Base-by-base conservation (phyloP, 2,888 invertebrate genomes). In the Tenodera sinensis region DNA sequence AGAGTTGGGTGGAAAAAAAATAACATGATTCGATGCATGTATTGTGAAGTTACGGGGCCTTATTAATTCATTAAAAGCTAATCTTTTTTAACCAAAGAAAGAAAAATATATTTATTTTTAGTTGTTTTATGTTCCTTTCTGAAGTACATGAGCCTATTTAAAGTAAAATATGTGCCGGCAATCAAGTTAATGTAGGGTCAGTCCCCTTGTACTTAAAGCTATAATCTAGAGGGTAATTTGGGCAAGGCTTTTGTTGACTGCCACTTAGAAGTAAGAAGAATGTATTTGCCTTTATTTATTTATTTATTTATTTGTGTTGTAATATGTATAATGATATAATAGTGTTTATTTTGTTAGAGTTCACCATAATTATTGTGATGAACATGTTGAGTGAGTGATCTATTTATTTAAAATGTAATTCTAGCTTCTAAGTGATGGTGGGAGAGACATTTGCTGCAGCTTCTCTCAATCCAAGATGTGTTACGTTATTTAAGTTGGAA, bases 21-120 rank as follows among this genome's bases (percentile, higher is more conserved):
- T 83, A 89, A 87, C 88, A 89, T 89, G 90, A 89, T 71, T 71
- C 4, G 54, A 71, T 88, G 86, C 83, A 87, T 88, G 88, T 89
- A 88, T 89, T 87, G 85, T 89, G 85, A 89, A 90, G 90, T 89
- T 87, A 88, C 89, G 90, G 90, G 90, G 90, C 90, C 90, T 90
- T 90, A 89, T 86, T 86, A 84, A 86, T 85, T 89, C 84, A 71
- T 71, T 71, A 71, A 84, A 88, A 71, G 71, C 88, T 88, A 71
- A 88, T 30, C 71, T 88, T 82, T 88, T 88, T 84, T 82, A 88
- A n/a, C 28, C 25, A 88, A 84, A 54, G 71, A 71, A 47, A 54
- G 82, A 30, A 81, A 84, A 88, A 81, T 71, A 71, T 71, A 71
- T 71, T 25, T 89, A 30, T 89, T 83, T 89, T 89, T 27, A 83